Evolutionary conservation across 1,140 invertebrate species (phyloP).

Genomic region (Megalonaias nervosa): DNA sequence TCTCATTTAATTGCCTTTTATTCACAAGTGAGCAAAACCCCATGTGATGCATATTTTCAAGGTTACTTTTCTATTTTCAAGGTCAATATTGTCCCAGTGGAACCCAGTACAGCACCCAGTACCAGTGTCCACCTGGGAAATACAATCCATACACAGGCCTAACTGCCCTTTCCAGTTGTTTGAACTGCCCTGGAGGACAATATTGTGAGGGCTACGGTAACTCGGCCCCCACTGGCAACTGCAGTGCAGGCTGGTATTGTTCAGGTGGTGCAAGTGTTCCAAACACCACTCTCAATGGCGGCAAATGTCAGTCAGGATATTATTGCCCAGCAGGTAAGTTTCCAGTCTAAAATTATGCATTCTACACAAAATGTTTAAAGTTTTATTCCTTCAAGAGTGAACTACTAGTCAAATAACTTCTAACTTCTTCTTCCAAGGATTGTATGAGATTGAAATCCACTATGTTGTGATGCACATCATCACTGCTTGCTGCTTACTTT

Average conservation of each 20-base stretch:
- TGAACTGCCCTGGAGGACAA: slow-evolving; percentile 59
- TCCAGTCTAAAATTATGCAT: neutral
- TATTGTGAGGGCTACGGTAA: slow-evolving; percentile 64
- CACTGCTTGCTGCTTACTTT: too few relatives aligned
- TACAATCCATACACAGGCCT: slow-evolving; percentile 58
- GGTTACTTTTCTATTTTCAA: slow-evolving; percentile 19
- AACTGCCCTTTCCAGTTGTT: slow-evolving; percentile 44
- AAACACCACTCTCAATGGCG: slow-evolving; percentile 61
- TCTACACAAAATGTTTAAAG: too few relatives aligned
- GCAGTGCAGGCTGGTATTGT: slow-evolving; percentile 66
- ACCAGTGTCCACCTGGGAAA: slow-evolving; percentile 58
- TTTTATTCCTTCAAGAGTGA: too few relatives aligned
- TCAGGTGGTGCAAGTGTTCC: slow-evolving; percentile 51
- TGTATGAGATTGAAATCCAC: too few relatives aligned
- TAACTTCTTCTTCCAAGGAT: too few relatives aligned
- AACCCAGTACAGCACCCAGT: slow-evolving; percentile 53
- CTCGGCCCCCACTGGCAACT: slow-evolving; percentile 61
- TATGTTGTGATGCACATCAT: too few relatives aligned
- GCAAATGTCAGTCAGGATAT: slow-evolving; percentile 60
- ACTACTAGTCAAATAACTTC: too few relatives aligned
- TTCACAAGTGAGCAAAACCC: too few relatives aligned
- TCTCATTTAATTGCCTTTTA: too few relatives aligned
- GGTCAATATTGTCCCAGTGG: slow-evolving; percentile 67
- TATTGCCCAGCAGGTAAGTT: slow-evolving; percentile 63
- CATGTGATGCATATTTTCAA: neutral